phyloP scores from a whole-genome alignment of 2,113 vertebrate species.

The Pelodiscus sinensis region DNA sequence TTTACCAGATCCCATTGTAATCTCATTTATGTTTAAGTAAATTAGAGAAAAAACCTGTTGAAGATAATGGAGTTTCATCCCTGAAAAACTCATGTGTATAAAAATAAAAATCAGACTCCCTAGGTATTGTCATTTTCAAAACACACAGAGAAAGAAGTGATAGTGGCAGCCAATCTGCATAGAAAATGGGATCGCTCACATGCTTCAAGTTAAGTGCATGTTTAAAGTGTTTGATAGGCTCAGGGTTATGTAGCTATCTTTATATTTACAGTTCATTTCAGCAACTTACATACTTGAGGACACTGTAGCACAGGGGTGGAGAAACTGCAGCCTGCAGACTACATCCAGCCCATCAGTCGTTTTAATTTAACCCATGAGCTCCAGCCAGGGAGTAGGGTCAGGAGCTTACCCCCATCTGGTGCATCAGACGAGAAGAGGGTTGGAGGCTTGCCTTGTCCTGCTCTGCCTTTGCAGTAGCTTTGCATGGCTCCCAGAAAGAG shows the following conservation, averaged over 20 bases:
- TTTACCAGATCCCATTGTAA: not conserved
- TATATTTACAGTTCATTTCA: constrained; percentile 8
- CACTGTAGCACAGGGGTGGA: not conserved
- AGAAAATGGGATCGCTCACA: not conserved
- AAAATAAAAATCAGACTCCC: not conserved
- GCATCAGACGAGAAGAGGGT: no score
- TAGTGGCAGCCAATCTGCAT: not conserved
- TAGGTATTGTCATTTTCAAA: not conserved
- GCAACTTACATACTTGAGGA: not conserved
- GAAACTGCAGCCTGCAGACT: no score
- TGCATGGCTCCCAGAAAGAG: no score
- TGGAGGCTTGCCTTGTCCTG: no score
- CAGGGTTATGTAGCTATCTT: not conserved
- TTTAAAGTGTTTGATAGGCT: not conserved
- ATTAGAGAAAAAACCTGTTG: not conserved
- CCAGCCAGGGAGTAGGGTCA: no score
- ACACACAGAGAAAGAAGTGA: not conserved
- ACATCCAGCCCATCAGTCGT: no score
- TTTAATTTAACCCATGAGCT: no score
- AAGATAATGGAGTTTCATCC: not conserved
- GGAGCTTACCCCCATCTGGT: no score
- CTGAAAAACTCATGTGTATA: not conserved
- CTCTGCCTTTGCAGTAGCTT: no score
- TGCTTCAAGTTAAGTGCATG: not conserved
- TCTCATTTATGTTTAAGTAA: not conserved